Evolutionary conservation across 2,888 invertebrate genomes (phyloP), one percentile per base, ranked within the genome.

Genomic region (Lepidonotus clava): DNA sequence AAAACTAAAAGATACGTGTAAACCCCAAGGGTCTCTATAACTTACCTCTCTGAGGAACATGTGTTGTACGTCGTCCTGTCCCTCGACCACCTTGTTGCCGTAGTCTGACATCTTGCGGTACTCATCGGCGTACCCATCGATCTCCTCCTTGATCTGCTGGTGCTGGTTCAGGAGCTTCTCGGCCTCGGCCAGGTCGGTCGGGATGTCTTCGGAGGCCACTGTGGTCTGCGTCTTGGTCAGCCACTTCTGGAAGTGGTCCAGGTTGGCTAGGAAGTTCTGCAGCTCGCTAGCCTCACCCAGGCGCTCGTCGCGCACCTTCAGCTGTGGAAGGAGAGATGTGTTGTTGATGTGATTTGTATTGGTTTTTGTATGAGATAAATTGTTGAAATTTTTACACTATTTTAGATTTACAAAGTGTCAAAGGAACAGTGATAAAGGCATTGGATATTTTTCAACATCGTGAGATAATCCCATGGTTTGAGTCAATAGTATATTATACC

Each of bases 181-280:
- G 18, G 99, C 99, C 94, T 99, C 99, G 18, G 93, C 91, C 84
- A 94, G 91, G 90, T 92, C 92, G 89, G 92, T 92, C 76, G 94
- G 94, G 87, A 93, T 91, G 90, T 94, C 94, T 89, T 94, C 94
- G 0, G 93, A 93, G 34, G 94, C 94, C 2, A 94, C 92, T 2
- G 99, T 98, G n/a, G 98, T 99, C 95, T 99, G 99, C 0, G 99
- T 99, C 95, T 98, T 98, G 86, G 98, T 98, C 90, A 99, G 96
- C 99, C 99, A 99, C 0, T 98, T 96, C 95, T 99, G 98, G 98
- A 99, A 99, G 95, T 99, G 99, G 95, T 99, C 99, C 92, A 99
- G 96, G 94, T 99, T 99, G 89, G 99, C 93, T 87, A 94, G 91
- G 92, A 94, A 94, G 88, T 99, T 96, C 94, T 99, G 99, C 90